Conservation (phyloP, 2,113 vertebrate genomes). For the Chelonoidis abingdonii region DNA sequence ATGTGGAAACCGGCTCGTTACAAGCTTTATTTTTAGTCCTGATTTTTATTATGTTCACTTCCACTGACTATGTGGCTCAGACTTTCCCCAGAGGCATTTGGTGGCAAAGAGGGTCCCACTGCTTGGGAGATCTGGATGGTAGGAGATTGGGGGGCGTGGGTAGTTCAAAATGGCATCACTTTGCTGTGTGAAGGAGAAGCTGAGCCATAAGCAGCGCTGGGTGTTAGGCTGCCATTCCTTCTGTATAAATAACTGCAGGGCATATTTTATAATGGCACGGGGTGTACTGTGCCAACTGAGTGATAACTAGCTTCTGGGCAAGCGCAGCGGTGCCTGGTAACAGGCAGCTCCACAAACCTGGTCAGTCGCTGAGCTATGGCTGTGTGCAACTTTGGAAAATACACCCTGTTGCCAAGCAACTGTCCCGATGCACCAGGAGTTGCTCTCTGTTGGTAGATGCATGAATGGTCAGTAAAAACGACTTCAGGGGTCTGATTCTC, state of each 20-base stretch:
- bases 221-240: neutral
- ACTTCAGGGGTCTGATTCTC: neutral
- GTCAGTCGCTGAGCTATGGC: neutral
- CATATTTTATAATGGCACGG: neutral
- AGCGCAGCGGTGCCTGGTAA: neutral
- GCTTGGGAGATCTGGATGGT: neutral
- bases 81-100: neutral
- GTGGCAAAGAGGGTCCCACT: neutral
- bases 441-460: neutral
- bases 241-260: neutral
- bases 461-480: neutral
- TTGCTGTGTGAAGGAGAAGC: neutral
- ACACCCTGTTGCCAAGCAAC: neutral
- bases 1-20: neutral
- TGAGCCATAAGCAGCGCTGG: neutral
- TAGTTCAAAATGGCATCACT: accelerated
- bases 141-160: neutral
- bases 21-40: constrained; percentile 28
- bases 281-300: neutral
- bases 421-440: accelerated
- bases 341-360: neutral
- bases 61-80: neutral
- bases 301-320: neutral
- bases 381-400: neutral
- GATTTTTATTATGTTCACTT: neutral